A percentile compares a stretch with the other conserved stretches of the same genome.
These are phyloP conservation scores for Mico argentatus DNA, from an alignment of 2,797 vertebrate genomes.

Conservation along the genomic window DNA sequence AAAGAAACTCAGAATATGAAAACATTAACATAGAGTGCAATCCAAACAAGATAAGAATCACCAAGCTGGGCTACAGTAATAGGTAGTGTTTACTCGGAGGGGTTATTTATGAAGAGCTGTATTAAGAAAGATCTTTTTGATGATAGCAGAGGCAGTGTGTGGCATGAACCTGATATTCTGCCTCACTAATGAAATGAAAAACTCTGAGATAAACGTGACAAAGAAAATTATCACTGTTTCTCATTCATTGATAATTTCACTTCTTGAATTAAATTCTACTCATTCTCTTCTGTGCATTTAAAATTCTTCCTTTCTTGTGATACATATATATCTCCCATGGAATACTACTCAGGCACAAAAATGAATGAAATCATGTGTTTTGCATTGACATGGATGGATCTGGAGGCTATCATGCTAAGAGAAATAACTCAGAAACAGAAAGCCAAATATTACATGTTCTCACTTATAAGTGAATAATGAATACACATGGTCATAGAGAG, in stretches of 20 bases:
- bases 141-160: neutral
- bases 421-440: neutral
- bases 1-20: neutral
- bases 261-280: neutral
- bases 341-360: neutral
- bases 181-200: neutral
- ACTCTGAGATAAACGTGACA: neutral
- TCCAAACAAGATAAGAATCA: neutral
- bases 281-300: neutral
- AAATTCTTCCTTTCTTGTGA: neutral
- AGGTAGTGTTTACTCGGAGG: too few relatives aligned
- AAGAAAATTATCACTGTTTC: neutral
- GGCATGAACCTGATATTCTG: neutral
- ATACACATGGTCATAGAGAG: neutral
- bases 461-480: neutral
- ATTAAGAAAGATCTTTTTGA: neutral
- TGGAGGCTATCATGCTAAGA: neutral
- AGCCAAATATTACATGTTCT: neutral
- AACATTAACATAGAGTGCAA: neutral
- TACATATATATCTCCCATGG: neutral
- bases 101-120: neutral
- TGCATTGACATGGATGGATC: neutral
- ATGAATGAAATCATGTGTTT: neutral
- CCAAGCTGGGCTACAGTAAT: neutral
- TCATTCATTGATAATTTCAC: neutral